Evolutionary conservation across 2,113 vertebrate genomes (phyloP).

Genomic region (Ailuropoda melanoleuca): DNA sequence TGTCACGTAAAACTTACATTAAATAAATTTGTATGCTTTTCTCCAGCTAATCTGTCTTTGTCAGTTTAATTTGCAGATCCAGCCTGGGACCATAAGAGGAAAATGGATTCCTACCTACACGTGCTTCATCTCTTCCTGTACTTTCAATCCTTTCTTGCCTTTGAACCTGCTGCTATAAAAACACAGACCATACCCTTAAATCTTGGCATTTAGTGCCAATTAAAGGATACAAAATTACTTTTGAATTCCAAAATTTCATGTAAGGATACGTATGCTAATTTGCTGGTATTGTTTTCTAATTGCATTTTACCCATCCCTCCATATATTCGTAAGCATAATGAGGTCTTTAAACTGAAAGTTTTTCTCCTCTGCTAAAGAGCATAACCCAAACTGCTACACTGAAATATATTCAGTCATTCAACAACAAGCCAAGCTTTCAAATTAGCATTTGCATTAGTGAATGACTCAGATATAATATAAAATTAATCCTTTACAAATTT

Average conservation of each 20-base stretch:
- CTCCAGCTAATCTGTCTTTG: background rate
- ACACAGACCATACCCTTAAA: background rate
- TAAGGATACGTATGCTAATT: conserved; percentile 43
- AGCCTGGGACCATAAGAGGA: background rate
- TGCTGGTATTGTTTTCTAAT: conserved; percentile 47
- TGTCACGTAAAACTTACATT: background rate
- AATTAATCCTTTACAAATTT: conserved; percentile 83
- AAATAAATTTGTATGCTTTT: background rate
- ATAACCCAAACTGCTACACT: conserved; percentile 69
- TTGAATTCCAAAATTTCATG: conserved; percentile 52
- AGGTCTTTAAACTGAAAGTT: conserved; percentile 63
- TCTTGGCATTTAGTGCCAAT: background rate
- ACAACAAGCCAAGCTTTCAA: conserved; percentile 77
- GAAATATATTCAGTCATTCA: conserved; percentile 75
- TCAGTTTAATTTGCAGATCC: background rate
- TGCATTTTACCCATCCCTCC: conserved; percentile 33
- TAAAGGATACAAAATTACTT: conserved; percentile 29
- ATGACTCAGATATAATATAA: conserved; percentile 76
- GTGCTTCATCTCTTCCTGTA: background rate
- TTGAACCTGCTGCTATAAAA: background rate
- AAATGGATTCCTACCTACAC: background rate
- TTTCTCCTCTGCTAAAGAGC: conserved; percentile 65
- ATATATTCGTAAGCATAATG: conserved; percentile 22
- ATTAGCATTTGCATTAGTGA: conserved; percentile 80
- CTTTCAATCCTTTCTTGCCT: background rate